A percentile compares a stretch with the other conserved stretches of the same genome.
These are phyloP conservation scores for Lasioglossum villosulum DNA, from an alignment of 2,888 invertebrate genomes.

Conservation along the genomic window DNA sequence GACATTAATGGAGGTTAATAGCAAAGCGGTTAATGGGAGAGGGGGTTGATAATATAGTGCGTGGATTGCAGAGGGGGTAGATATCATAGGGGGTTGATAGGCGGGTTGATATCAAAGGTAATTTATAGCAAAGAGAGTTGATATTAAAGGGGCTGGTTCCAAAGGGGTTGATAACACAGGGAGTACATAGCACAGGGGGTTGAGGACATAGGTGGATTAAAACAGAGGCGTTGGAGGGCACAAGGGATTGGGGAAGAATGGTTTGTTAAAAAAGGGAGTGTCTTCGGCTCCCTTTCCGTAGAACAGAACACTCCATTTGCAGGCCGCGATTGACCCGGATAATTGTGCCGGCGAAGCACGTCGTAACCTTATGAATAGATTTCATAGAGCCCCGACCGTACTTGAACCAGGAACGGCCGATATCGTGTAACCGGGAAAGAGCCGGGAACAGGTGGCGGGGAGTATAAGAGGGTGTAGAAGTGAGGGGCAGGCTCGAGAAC, in stretches of 20 bases:
- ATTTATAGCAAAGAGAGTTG: no score
- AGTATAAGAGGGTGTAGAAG: neutral
- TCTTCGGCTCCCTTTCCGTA: neutral
- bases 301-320: constrained; percentile 41
- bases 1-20: no score
- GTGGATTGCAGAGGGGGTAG: no score
- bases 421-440: neutral
- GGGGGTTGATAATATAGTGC: no score
- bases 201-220: neutral
- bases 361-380: constrained; percentile 51
- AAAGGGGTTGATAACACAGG: no score
- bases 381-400: constrained; percentile 31
- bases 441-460: constrained; percentile 1
- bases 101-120: no score
- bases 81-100: no score
- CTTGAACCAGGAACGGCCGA: neutral
- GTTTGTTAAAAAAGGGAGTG: neutral
- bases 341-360: constrained; percentile 48
- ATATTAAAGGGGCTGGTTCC: no score
- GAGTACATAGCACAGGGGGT: neutral
- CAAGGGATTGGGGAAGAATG: neutral
- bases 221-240: no score
- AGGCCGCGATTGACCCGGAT: constrained; percentile 48
- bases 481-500: neutral
- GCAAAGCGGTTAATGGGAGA: no score